These are phyloP conservation scores for Magallana gigas DNA, from an alignment of 1,140 invertebrate genomes.

Conservation along the genomic window DNA sequence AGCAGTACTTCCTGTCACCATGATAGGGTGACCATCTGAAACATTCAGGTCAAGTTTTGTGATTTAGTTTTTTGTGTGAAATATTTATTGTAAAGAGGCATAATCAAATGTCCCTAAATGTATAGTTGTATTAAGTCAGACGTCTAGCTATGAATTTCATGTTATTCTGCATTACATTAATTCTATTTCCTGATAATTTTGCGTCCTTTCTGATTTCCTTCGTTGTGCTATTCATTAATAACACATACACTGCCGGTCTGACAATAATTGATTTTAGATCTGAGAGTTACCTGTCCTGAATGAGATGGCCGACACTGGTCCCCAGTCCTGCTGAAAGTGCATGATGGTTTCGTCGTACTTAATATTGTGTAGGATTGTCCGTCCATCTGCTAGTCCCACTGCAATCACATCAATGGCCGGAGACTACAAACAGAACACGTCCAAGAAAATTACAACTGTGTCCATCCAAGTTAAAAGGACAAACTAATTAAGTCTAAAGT, in stretches of 20 bases:
- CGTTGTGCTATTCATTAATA: too few relatives aligned
- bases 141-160: too few relatives aligned
- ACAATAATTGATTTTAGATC: background rate
- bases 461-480: too few relatives aligned
- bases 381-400: slow-evolving; percentile 90
- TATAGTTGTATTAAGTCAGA: too few relatives aligned
- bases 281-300: slow-evolving; percentile 85
- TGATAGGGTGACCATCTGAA: slow-evolving; percentile 89
- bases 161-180: too few relatives aligned
- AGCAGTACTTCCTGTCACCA: slow-evolving; percentile 88
- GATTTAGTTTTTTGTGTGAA: too few relatives aligned
- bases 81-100: too few relatives aligned
- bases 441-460: background rate
- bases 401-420: slow-evolving; percentile 95
- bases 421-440: slow-evolving; percentile 79
- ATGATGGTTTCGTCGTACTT: slow-evolving; percentile 91
- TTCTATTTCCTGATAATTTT: too few relatives aligned
- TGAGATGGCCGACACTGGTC: slow-evolving; percentile 89
- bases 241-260: too few relatives aligned
- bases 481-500: too few relatives aligned
- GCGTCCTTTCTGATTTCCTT: too few relatives aligned
- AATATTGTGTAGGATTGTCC: slow-evolving; percentile 93
- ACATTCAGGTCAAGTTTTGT: background rate
- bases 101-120: too few relatives aligned
- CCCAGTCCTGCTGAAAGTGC: slow-evolving; percentile 95